These are phyloP conservation scores for Pangasius macronema DNA, from an alignment of 2,797 vertebrate species.

Conservation along the genomic window DNA sequence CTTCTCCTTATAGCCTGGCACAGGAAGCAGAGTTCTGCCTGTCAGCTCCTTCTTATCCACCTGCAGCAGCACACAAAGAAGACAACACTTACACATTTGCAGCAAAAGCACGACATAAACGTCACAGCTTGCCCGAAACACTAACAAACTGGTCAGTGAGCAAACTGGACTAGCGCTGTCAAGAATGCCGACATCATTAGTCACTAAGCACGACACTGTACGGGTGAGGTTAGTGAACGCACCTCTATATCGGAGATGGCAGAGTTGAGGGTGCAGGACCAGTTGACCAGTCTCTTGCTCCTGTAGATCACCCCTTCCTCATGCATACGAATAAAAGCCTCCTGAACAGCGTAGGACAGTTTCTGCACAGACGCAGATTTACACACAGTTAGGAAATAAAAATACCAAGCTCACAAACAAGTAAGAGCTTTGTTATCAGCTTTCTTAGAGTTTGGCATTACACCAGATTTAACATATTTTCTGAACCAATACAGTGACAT, in stretches of 20 bases:
- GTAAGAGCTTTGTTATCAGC: background rate
- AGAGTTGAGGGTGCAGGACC: conserved; percentile 91
- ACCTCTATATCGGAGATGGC: conserved; percentile 94
- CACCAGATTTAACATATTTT: background rate
- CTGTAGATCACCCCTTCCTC: conserved; percentile 89
- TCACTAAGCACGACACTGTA: background rate
- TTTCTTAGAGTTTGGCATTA: background rate
- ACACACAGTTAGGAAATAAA: background rate
- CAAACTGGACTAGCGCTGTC: background rate
- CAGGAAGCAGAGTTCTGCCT: conserved; percentile 84
- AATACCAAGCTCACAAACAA: background rate
- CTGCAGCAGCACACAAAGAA: conserved; percentile 63
- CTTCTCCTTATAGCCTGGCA: conserved; percentile 90
- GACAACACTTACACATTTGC: conserved; percentile 7
- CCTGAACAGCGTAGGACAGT: conserved; percentile 86
- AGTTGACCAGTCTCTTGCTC: conserved; percentile 92
- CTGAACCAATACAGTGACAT: background rate
- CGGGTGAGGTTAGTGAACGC: background rate
- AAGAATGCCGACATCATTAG: background rate
- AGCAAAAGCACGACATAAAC: background rate
- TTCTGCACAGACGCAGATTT: conserved; percentile 71
- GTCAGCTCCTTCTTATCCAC: conserved; percentile 91
- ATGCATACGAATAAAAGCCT: conserved; percentile 87
- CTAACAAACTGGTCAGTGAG: background rate
- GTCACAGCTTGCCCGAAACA: background rate